phyloP scores from a whole-genome alignment of 2,888 invertebrate species.

The Hoplodrina blanda region DNA sequence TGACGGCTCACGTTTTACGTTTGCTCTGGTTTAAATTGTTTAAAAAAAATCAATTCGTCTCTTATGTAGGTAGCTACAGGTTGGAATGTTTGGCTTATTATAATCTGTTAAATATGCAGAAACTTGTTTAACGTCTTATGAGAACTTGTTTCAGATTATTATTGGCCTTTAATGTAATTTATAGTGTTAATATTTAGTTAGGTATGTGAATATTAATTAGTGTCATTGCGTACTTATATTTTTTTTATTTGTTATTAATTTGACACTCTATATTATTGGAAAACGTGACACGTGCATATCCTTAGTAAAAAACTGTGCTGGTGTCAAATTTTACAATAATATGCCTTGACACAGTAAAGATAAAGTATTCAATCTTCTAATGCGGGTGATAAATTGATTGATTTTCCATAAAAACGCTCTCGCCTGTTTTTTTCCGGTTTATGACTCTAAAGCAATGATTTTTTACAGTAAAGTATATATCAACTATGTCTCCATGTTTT shows the following conservation, averaged over 20 bases:
- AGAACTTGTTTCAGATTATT: background rate
- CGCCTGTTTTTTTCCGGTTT: no score
- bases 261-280: background rate
- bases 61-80: no score
- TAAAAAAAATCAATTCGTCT: no score
- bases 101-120: background rate
- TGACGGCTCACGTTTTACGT: no score
- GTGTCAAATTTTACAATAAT: constrained; percentile 45
- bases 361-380: background rate
- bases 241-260: background rate
- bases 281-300: background rate
- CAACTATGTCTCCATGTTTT: no score
- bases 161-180: background rate
- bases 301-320: background rate
- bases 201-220: background rate
- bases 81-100: no score
- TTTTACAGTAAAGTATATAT: no score
- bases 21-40: background rate
- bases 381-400: no score
- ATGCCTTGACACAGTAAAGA: constrained; percentile 44
- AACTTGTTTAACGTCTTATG: background rate
- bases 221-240: background rate
- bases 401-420: no score
- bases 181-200: background rate
- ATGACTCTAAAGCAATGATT: no score